phyloP scores from a whole-genome alignment of 2,888 invertebrate species.

The Marronus borbonicus region DNA sequence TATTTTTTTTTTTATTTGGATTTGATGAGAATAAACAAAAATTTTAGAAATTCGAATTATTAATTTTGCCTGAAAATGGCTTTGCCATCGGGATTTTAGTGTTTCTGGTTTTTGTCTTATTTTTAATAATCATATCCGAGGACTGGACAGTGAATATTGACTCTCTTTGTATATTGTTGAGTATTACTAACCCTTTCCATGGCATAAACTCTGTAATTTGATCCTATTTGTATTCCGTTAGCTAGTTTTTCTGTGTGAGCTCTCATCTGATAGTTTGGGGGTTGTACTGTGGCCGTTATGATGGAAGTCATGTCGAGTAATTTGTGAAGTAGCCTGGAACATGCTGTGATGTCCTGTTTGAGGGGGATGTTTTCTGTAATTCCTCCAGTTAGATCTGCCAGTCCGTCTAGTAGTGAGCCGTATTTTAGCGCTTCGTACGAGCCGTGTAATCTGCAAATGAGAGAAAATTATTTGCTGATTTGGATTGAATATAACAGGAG shows the following conservation, averaged over 20 bases:
- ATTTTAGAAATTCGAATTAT: too few relatives aligned
- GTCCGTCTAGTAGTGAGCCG: constrained; percentile 89
- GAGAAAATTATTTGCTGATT: neutral
- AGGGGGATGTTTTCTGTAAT: constrained; percentile 88
- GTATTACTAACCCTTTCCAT: constrained; percentile 77
- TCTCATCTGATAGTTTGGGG: constrained; percentile 69
- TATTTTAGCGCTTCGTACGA: constrained; percentile 95
- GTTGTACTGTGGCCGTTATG: constrained; percentile 83
- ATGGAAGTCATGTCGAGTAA: constrained; percentile 88
- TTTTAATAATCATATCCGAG: too few relatives aligned
- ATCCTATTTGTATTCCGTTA: constrained; percentile 81
- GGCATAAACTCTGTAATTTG: constrained; percentile 84
- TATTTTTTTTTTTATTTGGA: too few relatives aligned
- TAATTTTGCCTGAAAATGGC: too few relatives aligned
- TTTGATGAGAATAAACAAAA: too few relatives aligned
- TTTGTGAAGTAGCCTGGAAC: constrained; percentile 77
- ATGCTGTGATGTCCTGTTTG: constrained; percentile 79
- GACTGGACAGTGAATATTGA: too few relatives aligned
- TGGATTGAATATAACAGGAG: too few relatives aligned
- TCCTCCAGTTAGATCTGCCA: constrained; percentile 91
- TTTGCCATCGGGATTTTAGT: too few relatives aligned
- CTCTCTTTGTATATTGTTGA: too few relatives aligned
- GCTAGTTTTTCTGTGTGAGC: constrained; percentile 75
- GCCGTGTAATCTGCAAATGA: constrained; percentile 83
- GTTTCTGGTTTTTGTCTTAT: too few relatives aligned